Conservation (phyloP, 2,888 invertebrate genomes). For the Ptychoptera contaminata region DNA sequence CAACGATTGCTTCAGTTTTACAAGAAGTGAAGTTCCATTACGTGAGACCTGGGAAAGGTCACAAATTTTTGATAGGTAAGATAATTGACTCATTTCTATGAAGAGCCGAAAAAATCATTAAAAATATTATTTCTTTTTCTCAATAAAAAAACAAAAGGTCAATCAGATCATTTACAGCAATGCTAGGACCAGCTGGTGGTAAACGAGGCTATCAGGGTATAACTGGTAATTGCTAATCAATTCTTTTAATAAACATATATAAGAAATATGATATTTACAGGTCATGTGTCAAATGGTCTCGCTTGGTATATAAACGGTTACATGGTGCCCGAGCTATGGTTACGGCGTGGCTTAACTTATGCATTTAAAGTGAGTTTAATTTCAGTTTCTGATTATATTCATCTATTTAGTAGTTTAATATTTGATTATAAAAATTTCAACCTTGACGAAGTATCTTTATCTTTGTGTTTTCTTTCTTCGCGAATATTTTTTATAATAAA, state of each 20-base stretch:
- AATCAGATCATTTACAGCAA: conserved; percentile 62
- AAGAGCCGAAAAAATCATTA: background rate
- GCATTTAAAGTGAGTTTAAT: conserved; percentile 44
- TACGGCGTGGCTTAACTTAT: conserved; percentile 72
- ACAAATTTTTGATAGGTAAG: conserved; percentile 44
- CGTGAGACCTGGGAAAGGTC: conserved; percentile 42
- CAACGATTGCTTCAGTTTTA: conserved; percentile 62
- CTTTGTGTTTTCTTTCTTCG: no score
- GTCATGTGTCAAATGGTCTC: conserved; percentile 51
- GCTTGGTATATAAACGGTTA: conserved; percentile 91
- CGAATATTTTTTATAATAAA: no score
- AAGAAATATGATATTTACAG: conserved; percentile 19
- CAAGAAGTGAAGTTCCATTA: conserved; percentile 25
- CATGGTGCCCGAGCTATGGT: conserved; percentile 72
- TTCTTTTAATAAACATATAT: background rate
- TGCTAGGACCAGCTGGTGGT: conserved; percentile 73
- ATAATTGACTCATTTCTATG: conserved; percentile 6
- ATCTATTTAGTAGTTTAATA: background rate
- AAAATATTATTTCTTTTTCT: background rate
- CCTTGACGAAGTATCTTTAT: no score
- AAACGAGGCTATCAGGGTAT: conserved; percentile 59
- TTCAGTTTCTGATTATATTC: background rate
- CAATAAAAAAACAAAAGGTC: conserved; percentile 22
- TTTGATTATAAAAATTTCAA: background rate
- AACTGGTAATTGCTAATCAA: conserved; percentile 35